A percentile compares a stretch with the other conserved stretches of the same genome.
phyloP scores from a whole-genome alignment of 2,888 invertebrate genomes.

The Cephalotes varians region DNA sequence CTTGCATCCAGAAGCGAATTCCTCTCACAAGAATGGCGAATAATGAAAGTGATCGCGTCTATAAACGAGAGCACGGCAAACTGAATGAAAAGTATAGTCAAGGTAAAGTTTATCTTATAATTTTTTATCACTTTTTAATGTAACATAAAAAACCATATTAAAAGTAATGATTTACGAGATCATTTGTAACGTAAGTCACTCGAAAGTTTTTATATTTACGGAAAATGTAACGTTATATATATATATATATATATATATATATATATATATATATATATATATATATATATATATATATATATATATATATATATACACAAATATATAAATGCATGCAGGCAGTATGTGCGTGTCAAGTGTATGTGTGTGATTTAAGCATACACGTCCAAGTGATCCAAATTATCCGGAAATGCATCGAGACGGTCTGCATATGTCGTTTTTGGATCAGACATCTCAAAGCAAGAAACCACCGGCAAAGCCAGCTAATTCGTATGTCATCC shows the following conservation, averaged over 20 bases:
- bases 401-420: constrained; percentile 75
- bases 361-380: background rate
- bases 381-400: constrained; percentile 70
- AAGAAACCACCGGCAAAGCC: constrained; percentile 72
- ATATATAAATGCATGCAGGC: constrained; percentile 54
- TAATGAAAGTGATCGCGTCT: constrained; percentile 19
- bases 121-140: background rate
- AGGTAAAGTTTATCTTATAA: background rate
- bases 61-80: background rate
- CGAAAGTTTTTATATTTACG: background rate
- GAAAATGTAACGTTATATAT: background rate
- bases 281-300: too few relatives aligned
- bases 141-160: constrained; percentile 3
- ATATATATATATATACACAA: too few relatives aligned
- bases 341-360: background rate
- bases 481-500: constrained; percentile 79
- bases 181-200: background rate
- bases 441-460: constrained; percentile 74
- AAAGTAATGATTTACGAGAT: background rate
- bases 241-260: too few relatives aligned
- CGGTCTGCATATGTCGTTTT: constrained; percentile 49
- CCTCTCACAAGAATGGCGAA: constrained; percentile 21
- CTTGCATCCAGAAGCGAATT: constrained; percentile 50
- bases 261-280: too few relatives aligned
- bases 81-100: background rate